These are phyloP conservation scores for Lasioglossum morio DNA, from an alignment of 2,888 invertebrate genomes.

Conservation along the genomic window DNA sequence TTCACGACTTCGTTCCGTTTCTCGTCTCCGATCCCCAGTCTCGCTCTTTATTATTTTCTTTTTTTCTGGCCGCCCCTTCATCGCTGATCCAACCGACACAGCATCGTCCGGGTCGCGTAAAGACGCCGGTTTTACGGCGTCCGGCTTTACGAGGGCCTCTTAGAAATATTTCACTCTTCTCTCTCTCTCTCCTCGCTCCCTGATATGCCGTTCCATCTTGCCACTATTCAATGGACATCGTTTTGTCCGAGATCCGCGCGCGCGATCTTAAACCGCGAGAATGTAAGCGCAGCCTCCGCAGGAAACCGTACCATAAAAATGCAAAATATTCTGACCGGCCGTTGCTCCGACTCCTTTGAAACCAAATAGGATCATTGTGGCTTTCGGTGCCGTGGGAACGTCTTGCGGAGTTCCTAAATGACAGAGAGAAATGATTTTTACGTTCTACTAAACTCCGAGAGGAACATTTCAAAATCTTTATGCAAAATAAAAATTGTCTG, in stretches of 20 bases:
- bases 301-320: background rate
- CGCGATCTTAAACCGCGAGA: background rate
- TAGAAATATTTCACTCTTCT: slow-evolving; percentile 61
- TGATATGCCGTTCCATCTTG: background rate
- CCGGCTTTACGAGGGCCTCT: slow-evolving; percentile 66
- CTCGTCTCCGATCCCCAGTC: slow-evolving; percentile 18
- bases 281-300: background rate
- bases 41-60: slow-evolving; percentile 8
- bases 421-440: background rate
- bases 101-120: slow-evolving; percentile 27
- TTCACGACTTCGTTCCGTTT: slow-evolving; percentile 66
- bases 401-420: background rate
- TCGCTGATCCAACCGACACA: background rate
- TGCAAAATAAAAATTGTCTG: background rate
- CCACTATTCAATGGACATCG: background rate
- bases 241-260: background rate
- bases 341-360: background rate
- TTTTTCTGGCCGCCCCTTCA: background rate
- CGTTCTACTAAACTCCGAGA: background rate
- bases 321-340: background rate
- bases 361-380: background rate
- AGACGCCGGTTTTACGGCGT: slow-evolving; percentile 66
- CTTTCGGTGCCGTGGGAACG: background rate
- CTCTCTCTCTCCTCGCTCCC: slow-evolving; percentile 5
- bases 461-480: background rate